A percentile compares a stretch with the other conserved stretches of the same genome.
Conservation (phyloP, 2,888 invertebrate genomes). For the Macrophya alboannulata region DNA sequence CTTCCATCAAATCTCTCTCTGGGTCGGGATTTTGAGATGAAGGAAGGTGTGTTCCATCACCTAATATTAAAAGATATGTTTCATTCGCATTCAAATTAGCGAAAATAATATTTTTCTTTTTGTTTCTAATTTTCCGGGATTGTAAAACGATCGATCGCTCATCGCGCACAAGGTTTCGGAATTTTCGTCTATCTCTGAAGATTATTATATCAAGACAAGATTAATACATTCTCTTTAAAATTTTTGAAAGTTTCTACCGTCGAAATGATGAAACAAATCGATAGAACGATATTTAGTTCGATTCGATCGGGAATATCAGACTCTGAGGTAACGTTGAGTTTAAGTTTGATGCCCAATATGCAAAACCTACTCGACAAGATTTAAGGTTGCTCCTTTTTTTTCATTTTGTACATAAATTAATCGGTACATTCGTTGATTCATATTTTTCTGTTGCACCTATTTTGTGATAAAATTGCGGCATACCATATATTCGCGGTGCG, state of each 20-base stretch:
- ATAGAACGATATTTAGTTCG: not conserved
- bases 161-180: not conserved
- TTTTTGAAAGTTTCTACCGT: not conserved
- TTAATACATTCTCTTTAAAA: not conserved
- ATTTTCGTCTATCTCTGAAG: not conserved
- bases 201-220: not conserved
- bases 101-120: not conserved
- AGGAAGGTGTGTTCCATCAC: slow-evolving; percentile 76
- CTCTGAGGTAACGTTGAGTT: not conserved
- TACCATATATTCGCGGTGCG: not conserved
- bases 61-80: slow-evolving; percentile 62
- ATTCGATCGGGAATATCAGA: not conserved
- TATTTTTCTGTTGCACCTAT: not conserved
- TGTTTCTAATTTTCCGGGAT: not conserved
- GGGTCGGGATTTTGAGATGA: slow-evolving; percentile 75
- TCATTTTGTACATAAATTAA: no score
- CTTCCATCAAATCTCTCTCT: slow-evolving; percentile 78
- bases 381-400: no score
- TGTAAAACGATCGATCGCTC: no score
- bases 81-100: not conserved
- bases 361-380: not conserved
- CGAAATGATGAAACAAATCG: not conserved
- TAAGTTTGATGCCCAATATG: not conserved
- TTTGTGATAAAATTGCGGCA: not conserved
- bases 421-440: not conserved